phyloP scores from a whole-genome alignment of 2,113 vertebrate genomes.

The Oophaga pumilio region DNA sequence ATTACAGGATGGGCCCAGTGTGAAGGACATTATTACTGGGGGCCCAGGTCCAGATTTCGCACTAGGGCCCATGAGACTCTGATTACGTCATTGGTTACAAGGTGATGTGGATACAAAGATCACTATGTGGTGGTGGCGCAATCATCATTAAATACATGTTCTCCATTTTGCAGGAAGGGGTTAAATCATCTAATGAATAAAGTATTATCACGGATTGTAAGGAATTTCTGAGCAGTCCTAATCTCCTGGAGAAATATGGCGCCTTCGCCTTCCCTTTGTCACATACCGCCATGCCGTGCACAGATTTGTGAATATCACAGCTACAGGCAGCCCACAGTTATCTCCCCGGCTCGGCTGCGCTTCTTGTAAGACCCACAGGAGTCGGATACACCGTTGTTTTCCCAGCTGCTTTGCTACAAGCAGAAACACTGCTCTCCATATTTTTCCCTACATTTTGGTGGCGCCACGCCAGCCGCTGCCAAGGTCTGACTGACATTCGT shows the following conservation, averaged over 20 bases:
- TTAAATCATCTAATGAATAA: too few species aligned
- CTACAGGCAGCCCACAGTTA: conserved; percentile 31
- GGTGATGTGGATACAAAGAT: too few species aligned
- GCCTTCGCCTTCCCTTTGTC: neutral
- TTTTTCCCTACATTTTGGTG: neutral
- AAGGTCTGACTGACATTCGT: conserved; percentile 43
- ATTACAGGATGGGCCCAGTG: too few species aligned
- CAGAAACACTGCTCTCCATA: neutral
- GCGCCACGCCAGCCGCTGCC: neutral
- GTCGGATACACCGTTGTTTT: conserved; percentile 28
- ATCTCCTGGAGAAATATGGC: neutral
- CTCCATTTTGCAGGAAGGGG: too few species aligned
- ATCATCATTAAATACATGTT: too few species aligned
- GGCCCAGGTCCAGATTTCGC: too few species aligned
- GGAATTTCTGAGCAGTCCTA: neutral
- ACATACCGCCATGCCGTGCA: neutral
- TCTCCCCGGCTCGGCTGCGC: conserved; percentile 17
- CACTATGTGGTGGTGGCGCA: too few species aligned
- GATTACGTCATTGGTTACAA: too few species aligned
- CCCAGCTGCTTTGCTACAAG: conserved; percentile 40
- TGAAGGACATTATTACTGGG: too few species aligned
- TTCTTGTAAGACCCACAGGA: conserved; percentile 47
- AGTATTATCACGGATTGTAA: too few species aligned
- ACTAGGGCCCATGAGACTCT: too few species aligned
- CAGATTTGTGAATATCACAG: conserved; percentile 14